Conservation (phyloP, 2,797 vertebrate genomes). For the Anabacerthia variegaticeps region DNA sequence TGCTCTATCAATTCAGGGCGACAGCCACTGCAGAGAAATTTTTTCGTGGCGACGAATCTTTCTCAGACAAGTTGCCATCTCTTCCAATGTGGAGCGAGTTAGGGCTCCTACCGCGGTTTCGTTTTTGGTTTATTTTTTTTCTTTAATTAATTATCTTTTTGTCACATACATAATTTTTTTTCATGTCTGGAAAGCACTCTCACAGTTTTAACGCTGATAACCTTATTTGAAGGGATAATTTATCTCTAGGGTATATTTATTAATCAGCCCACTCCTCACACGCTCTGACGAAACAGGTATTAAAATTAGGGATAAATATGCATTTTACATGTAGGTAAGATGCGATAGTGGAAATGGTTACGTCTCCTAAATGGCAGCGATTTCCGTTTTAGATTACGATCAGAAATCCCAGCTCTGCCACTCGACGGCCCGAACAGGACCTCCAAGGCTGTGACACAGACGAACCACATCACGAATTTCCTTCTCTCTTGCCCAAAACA, state of each 20-base stretch:
- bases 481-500: neutral
- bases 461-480: neutral
- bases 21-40: neutral
- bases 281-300: neutral
- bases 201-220: neutral
- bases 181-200: neutral
- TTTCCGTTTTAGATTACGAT: conserved; percentile 5
- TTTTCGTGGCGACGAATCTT: neutral
- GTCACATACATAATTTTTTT: neutral
- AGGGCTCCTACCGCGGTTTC: neutral
- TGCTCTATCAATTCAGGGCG: neutral
- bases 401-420: conserved; percentile 39
- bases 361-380: neutral
- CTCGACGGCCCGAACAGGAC: conserved; percentile 5
- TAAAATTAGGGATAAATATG: neutral
- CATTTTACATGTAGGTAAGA: neutral
- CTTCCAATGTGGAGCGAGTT: neutral
- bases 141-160: neutral
- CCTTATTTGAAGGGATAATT: neutral
- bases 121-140: neutral
- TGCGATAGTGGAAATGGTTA: neutral
- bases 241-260: neutral
- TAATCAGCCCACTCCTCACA: neutral
- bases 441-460: neutral
- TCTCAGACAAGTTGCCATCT: neutral